Evolutionary conservation across 1,140 invertebrate genomes (phyloP), one percentile per base, ranked within the genome.

Genomic region (Nasonia longicornis): DNA sequence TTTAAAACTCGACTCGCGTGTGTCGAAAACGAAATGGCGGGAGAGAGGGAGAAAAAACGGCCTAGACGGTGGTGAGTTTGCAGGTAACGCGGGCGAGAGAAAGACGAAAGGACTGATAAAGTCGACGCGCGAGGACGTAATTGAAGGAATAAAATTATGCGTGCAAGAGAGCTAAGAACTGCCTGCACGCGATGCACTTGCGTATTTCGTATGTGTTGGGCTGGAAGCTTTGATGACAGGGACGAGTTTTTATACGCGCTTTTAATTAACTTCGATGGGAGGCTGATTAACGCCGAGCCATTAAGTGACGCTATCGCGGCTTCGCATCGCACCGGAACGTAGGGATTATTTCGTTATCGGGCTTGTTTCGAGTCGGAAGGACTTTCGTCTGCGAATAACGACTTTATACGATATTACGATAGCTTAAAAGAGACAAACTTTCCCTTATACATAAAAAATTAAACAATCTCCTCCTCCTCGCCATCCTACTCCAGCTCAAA

Each of bases 131-230:
- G 52, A n/a, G 20, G 52, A 20, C 42, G 31, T 79, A 72, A 79
- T 79, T 79, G n/a, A 71, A 63, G 69, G 77, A 79, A 79, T 72
- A 64, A 72, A 63, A 79, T 52, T 74, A 16, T 16, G n/a, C 63
- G 58, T 26, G 45, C 58, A 38, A n/a, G 29, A 20, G 58, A 38
- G 26, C 22, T 7, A 42, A 42, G 38, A 42, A 42, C 38, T 42
- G 38, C 38, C 38, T 42, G 38, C 38, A 42, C 52, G 52, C 6
- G 14, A n/a, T 58, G 52, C 52, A 58, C 52, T 58, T 58, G 16
- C 4, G 52, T n/a, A 58, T 58, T 58, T 58, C 31, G 31, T 16
- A 20, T n/a, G 20, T n/a, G 11, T 2, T 16, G 14, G 1, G 12
- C 2, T 48, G 4, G 52, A n/a, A n/a, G 52, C 52, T 20, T 58